Percentiles rank a stretch among this genome's conserved stretches.
phyloP scores from a whole-genome alignment of 2,888 invertebrate genomes.

The Dynastes tityus region DNA sequence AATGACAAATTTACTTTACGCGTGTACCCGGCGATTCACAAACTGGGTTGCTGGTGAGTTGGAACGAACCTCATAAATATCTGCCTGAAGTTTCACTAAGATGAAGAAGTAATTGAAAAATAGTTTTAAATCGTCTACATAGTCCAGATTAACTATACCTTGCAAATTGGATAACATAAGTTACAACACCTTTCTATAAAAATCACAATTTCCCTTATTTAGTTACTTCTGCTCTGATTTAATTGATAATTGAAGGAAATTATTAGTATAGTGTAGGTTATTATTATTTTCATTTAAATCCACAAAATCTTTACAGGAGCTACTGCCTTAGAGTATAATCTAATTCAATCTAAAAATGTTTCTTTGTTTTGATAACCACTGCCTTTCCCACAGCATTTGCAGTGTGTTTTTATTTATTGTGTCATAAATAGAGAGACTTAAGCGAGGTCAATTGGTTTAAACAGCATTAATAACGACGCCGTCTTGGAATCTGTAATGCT shows the following conservation, averaged over 20 bases:
- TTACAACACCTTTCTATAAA: too few relatives aligned
- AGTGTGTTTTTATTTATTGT: slow-evolving; percentile 27
- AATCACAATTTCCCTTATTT: too few relatives aligned
- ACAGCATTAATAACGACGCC: not conserved
- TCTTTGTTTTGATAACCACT: not conserved
- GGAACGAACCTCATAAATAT: not conserved
- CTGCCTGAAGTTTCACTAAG: not conserved
- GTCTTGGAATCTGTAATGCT: slow-evolving; percentile 1
- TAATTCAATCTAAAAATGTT: not conserved
- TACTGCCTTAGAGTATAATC: not conserved
- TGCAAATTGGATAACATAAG: too few relatives aligned
- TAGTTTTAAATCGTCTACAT: not conserved
- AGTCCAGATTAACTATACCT: not conserved
- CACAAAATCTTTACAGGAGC: not conserved
- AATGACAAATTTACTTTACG: too few relatives aligned
- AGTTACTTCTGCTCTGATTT: not conserved
- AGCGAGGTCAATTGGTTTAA: slow-evolving; percentile 32
- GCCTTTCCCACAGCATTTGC: not conserved
- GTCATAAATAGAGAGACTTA: slow-evolving; percentile 12
- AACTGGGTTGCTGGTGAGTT: too few relatives aligned
- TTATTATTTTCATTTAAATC: not conserved
- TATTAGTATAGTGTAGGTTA: not conserved
- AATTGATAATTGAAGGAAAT: not conserved
- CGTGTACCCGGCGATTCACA: too few relatives aligned
- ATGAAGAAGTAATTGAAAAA: not conserved